A percentile compares a stretch with the other conserved stretches of the same genome.
Evolutionary conservation across 2,888 invertebrate genomes (phyloP).

Genomic region (Notodonta ziczac): DNA sequence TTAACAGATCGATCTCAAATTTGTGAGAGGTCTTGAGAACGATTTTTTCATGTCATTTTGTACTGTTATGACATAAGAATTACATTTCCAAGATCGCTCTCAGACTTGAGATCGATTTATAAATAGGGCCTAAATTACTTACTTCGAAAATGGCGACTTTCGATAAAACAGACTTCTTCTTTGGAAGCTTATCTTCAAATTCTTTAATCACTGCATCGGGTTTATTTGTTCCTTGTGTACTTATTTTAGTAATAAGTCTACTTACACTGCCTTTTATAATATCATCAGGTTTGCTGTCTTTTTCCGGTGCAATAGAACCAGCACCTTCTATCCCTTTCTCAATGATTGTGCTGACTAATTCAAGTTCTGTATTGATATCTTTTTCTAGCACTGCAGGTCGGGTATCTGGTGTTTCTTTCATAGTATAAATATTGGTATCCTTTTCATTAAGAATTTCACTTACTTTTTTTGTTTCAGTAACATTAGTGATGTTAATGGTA

Average conservation of each 20-base stretch:
- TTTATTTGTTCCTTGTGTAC: background rate
- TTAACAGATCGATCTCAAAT: no score
- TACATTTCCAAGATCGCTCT: no score
- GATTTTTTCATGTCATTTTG: no score
- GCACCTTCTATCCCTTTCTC: background rate
- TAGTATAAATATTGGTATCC: background rate
- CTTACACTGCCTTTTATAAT: background rate
- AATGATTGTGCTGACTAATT: background rate
- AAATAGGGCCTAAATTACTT: slow-evolving; percentile 25
- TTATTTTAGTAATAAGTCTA: slow-evolving; percentile 1
- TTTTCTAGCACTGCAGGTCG: background rate
- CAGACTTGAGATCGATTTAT: no score
- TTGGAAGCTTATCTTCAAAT: slow-evolving; percentile 45
- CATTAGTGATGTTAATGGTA: background rate
- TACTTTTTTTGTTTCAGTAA: background rate
- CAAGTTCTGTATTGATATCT: background rate
- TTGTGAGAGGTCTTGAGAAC: no score
- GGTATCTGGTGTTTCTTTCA: background rate
- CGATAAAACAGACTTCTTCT: slow-evolving; percentile 59
- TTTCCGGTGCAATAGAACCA: background rate
- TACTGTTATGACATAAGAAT: no score
- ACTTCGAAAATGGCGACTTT: slow-evolving; percentile 77
- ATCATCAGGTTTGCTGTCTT: background rate
- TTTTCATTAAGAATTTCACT: background rate
- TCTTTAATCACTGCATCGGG: slow-evolving; percentile 14